Conservation (phyloP, 2,888 invertebrate species). For the Tachina grossa region DNA sequence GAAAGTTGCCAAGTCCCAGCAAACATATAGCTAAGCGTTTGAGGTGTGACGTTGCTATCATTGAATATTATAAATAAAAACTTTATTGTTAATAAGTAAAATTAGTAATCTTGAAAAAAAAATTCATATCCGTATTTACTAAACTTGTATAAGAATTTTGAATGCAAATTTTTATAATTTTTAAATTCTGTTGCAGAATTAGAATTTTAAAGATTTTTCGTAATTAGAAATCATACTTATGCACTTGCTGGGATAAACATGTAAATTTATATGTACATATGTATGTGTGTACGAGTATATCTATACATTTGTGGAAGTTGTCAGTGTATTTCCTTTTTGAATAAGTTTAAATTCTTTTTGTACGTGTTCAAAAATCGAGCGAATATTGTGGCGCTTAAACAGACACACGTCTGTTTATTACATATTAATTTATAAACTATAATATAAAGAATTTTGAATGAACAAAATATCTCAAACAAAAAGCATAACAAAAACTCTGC, state of each 20-base stretch:
- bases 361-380: constrained; percentile 53
- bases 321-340: constrained; percentile 28
- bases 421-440: constrained; percentile 48
- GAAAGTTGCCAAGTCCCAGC: constrained; percentile 24
- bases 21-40: too few relatives aligned
- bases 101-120: too few relatives aligned
- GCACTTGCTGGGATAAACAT: background rate
- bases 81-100: too few relatives aligned
- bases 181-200: too few relatives aligned
- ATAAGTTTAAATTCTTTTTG: constrained; percentile 23
- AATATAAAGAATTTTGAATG: background rate
- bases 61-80: too few relatives aligned
- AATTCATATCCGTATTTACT: too few relatives aligned
- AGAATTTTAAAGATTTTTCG: too few relatives aligned
- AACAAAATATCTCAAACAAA: background rate
- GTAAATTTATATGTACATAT: background rate
- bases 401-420: constrained; percentile 58
- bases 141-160: too few relatives aligned
- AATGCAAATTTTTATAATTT: too few relatives aligned
- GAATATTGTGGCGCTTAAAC: constrained; percentile 50
- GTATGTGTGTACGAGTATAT: background rate
- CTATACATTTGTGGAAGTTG: background rate
- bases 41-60: too few relatives aligned
- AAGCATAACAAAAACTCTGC: constrained; percentile 1
- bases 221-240: too few relatives aligned